Percentiles rank a stretch among this genome's conserved stretches.
These are phyloP conservation scores for Mellivora capensis DNA, from an alignment of 2,113 vertebrate genomes.

Conservation along the genomic window DNA sequence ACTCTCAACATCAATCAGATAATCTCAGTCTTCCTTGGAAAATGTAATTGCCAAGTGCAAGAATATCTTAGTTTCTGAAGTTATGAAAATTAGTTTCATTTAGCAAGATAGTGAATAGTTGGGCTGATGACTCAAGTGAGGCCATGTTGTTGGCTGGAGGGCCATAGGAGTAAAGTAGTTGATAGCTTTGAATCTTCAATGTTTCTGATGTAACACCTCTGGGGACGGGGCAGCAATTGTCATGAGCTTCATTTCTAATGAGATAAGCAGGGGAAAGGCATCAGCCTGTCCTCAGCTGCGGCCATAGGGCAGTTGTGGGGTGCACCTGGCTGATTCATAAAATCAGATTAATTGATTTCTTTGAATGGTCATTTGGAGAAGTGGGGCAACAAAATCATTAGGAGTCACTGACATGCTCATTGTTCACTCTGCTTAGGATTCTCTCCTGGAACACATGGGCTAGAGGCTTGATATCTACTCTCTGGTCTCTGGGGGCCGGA, in stretches of 20 bases:
- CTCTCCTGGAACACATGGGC: neutral
- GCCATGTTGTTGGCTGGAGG: neutral
- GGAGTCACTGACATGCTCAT: neutral
- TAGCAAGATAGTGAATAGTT: neutral
- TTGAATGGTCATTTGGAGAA: neutral
- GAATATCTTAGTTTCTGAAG: neutral
- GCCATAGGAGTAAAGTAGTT: neutral
- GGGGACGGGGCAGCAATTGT: no score
- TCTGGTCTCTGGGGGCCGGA: neutral
- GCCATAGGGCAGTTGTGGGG: neutral
- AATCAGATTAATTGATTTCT: neutral
- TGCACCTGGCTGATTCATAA: neutral
- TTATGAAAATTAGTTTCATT: neutral
- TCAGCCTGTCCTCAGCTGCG: no score
- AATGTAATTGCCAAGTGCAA: neutral
- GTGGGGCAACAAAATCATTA: neutral
- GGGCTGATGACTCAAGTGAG: neutral
- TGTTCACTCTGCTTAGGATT: neutral
- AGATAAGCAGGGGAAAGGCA: neutral
- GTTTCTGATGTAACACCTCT: neutral
- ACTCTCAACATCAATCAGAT: neutral
- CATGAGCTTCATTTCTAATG: neutral
- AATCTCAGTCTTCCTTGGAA: neutral
- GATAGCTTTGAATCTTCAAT: neutral
- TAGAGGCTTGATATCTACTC: neutral